Evolutionary conservation across 2,113 vertebrate genomes (phyloP), one percentile per base, ranked within the genome.

Genomic region (Neopipo cinnamomea): DNA sequence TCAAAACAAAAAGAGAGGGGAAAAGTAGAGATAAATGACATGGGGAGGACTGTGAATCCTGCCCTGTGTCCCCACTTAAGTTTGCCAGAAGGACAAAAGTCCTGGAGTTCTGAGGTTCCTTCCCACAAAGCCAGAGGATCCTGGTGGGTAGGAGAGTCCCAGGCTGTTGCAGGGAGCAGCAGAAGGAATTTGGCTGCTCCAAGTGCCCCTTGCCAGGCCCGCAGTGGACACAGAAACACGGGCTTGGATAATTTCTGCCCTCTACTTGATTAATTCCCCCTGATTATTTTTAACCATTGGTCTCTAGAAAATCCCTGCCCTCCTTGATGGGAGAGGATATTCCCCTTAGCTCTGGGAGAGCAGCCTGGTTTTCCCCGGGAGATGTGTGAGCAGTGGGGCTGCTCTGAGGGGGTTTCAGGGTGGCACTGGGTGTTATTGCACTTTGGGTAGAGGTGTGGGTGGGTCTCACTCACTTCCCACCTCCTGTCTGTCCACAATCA

Each of bases 131-230:
- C 41, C 67, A 1, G 1, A 65, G 37, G 46, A 42, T 61, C 21
- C 50, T 73, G 1, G 3, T 35, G 49, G n/a, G 27, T 0, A 1
- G 0, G 0, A 66, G 52, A 71, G 33, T 53, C 13, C 19, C 28
- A 30, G 46, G 31, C 30, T 66, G 35, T 22, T 41, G 53, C 30
- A 86, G 27, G 55, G 49, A 84, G 63, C 63, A 35, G 42, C 73
- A 41, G 85, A 19, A 85, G 58, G 58, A 49, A 53, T 66, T 63
- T 62, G 61, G 37, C 61, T 39, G 59, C 58, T 61, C 24, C 49
- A 50, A 14, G 49, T 25, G 24, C 49, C 7, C 6, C 23, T 49
- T 49, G 47, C 47, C 47, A 24, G 47, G 47, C 47, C 47, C 16
- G 18, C 59, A 27, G 59, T 12, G 3, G 31, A 9, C 0, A 1